These are phyloP conservation scores for Smutsia temminckii DNA, from an alignment of 2,797 vertebrate species.

Conservation along the genomic window DNA sequence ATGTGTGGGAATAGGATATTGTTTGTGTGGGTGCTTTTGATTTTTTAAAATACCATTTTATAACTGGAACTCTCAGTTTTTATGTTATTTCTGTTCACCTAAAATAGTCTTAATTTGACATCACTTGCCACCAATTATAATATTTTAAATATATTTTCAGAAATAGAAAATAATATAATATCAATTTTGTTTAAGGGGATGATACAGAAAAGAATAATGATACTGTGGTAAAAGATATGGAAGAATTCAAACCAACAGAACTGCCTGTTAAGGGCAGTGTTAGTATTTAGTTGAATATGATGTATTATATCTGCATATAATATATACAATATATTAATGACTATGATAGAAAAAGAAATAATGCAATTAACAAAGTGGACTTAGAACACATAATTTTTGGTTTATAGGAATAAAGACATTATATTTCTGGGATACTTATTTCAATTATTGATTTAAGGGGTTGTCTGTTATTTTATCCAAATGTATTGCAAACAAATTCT, in stretches of 20 bases:
- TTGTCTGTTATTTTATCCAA: neutral
- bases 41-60: neutral
- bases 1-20: neutral
- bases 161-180: neutral
- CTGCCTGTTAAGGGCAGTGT: neutral
- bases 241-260: neutral
- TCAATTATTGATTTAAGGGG: neutral
- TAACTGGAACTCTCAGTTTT: neutral
- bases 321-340: neutral
- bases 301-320: no score
- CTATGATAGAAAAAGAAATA: neutral
- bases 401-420: neutral
- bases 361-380: neutral
- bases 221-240: neutral
- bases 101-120: slow-evolving; percentile 15
- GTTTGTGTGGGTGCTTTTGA: neutral
- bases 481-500: neutral
- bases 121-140: neutral
- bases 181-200: neutral
- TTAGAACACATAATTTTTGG: slow-evolving; percentile 11
- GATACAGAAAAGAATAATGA: neutral
- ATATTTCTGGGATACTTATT: neutral
- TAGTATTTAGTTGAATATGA: neutral
- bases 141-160: slow-evolving; percentile 27
- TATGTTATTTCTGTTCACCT: neutral